Evolutionary conservation across 1,140 invertebrate genomes (phyloP), one percentile per base, ranked within the genome.

Genomic region (Sipha flava): DNA sequence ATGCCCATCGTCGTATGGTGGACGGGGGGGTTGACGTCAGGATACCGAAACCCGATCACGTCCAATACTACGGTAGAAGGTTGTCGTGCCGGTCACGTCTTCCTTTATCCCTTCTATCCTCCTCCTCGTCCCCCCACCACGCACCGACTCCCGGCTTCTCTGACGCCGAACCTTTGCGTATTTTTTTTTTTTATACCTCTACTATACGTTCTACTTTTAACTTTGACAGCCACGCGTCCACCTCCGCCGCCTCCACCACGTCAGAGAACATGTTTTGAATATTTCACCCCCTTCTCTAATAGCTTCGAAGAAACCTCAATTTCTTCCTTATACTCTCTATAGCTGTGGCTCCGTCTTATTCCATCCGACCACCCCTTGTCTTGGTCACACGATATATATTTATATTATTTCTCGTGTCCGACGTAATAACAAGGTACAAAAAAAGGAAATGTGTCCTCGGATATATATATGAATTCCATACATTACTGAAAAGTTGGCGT

Each of bases 31-130:
- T 5, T 57, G 73, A 77, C 73, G 72, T 75, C 72, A 75, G 49
- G 49, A 59, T 77, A 77, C 73, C 73, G 73, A 77, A 77, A 77
- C 73, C 73, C 49, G 73, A 77, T 77, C 73, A 77, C 73, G 73
- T 77, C 73, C 73, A 43, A 77, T 77, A 59, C 29, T n/a, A 37
- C 52, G n/a, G 34, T 31, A 40, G 52, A 70, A 47, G 73, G 73
- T 77, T 77, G 73, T 77, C 73, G 73, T 77, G 73, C 73, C 73
- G 73, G 73, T 77, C 73, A 77, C 73, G 73, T 77, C 72, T 75
- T 75, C 72, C 72, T 75, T 77, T 43, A 77, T 57, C 72, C 72
- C 34, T n/a, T 3, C 37, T 9, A 43, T 64, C 59, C 14, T 21
- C 29, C 21, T 29, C n/a, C 18, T 47, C 70, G 2, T 52, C 34